phyloP scores from a whole-genome alignment of 2,888 invertebrate species.

The Hirtodrosophila cameraria region DNA sequence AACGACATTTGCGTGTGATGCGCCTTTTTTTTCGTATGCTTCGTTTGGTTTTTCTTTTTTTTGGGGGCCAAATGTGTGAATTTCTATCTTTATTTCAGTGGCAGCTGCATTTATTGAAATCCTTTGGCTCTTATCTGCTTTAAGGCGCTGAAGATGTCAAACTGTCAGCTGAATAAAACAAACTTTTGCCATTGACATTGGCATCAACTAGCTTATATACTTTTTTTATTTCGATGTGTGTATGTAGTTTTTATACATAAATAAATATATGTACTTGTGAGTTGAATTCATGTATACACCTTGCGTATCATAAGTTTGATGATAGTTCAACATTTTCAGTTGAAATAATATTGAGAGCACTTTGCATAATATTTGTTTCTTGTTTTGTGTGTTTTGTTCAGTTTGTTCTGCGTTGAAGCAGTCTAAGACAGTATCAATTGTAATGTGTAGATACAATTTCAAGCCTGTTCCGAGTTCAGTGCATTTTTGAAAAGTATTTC shows the following conservation, averaged over 20 bases:
- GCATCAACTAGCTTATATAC: slow-evolving; percentile 11
- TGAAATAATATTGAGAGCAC: background rate
- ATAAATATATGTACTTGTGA: too few relatives aligned
- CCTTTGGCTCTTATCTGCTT: slow-evolving; percentile 39
- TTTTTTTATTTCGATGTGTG: slow-evolving; percentile 9
- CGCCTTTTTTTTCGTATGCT: slow-evolving; percentile 42
- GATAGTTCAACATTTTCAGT: background rate
- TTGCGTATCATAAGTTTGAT: background rate
- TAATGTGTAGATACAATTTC: too few relatives aligned
- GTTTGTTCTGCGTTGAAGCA: too few relatives aligned
- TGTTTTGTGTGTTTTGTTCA: background rate
- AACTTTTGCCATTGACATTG: slow-evolving; percentile 15
- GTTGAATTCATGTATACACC: background rate
- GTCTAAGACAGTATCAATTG: too few relatives aligned
- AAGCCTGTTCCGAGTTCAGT: too few relatives aligned
- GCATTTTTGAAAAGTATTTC: too few relatives aligned
- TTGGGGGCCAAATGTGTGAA: slow-evolving; percentile 15
- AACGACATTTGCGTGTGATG: slow-evolving; percentile 41
- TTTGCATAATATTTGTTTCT: background rate
- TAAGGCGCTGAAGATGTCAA: slow-evolving; percentile 45
- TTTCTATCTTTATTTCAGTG: slow-evolving; percentile 13
- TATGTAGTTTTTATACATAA: background rate
- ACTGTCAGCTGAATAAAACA: slow-evolving; percentile 21
- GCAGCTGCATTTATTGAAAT: slow-evolving; percentile 39
- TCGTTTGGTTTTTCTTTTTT: slow-evolving; percentile 5